These are phyloP conservation scores for Hydropotes inermis DNA, from an alignment of 2,113 vertebrate genomes.

Conservation along the genomic window DNA sequence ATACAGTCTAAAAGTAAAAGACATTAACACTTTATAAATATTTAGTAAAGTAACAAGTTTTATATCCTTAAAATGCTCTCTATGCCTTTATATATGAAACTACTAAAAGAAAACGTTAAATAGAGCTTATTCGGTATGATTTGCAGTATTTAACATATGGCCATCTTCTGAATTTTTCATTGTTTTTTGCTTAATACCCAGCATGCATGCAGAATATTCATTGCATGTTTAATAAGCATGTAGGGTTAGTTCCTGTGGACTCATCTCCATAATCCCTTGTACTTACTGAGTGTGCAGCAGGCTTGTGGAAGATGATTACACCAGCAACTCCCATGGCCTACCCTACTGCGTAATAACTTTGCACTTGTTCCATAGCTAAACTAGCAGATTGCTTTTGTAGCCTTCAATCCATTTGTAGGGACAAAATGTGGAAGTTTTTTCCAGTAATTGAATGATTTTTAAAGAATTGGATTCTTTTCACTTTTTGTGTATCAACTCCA, in stretches of 20 bases:
- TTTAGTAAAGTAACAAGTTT: slow-evolving; percentile 31
- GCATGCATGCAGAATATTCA: slow-evolving; percentile 64
- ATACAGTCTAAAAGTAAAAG: slow-evolving; percentile 5
- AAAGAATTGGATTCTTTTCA: background rate
- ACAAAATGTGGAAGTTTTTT: slow-evolving; percentile 35
- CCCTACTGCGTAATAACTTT: slow-evolving; percentile 5
- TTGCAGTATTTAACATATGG: slow-evolving; percentile 63
- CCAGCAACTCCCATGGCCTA: background rate
- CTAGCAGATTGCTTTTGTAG: slow-evolving; percentile 21
- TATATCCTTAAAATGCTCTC: slow-evolving; percentile 49
- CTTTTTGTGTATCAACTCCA: background rate
- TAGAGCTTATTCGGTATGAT: slow-evolving; percentile 55
- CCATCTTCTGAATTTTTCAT: slow-evolving; percentile 68
- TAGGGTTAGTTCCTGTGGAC: slow-evolving; percentile 81
- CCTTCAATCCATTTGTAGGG: slow-evolving; percentile 32
- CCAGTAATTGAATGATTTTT: slow-evolving; percentile 11
- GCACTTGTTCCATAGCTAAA: background rate
- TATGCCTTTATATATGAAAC: slow-evolving; percentile 62
- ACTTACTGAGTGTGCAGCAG: slow-evolving; percentile 70
- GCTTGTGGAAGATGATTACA: slow-evolving; percentile 50
- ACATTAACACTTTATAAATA: slow-evolving; percentile 35
- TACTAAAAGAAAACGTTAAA: slow-evolving; percentile 74
- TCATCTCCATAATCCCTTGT: slow-evolving; percentile 85
- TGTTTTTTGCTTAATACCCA: slow-evolving; percentile 76
- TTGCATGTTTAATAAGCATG: slow-evolving; percentile 84